A percentile compares a stretch with the other conserved stretches of the same genome.
Conservation (phyloP, 37 sponge, comb jelly and placozoan species). For the Dysidea cf. avara region DNA sequence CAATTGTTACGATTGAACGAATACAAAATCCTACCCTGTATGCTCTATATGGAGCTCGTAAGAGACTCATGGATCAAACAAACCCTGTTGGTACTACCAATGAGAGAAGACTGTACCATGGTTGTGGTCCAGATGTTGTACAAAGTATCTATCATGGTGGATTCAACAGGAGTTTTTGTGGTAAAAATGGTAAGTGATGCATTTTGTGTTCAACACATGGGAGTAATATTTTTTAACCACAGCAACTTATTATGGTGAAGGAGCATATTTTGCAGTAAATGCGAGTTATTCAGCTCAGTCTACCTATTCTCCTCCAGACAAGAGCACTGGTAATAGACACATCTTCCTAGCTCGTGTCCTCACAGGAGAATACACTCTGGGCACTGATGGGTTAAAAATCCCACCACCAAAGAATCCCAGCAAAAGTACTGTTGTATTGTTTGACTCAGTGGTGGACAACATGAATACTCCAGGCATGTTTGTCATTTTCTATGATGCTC, state of each 20-base stretch:
- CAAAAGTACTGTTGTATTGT: neutral
- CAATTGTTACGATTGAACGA: slow-evolving; percentile 1
- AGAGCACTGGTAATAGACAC: slow-evolving; percentile 1
- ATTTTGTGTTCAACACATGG: too few species aligned
- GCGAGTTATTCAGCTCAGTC: neutral
- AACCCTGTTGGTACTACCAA: neutral
- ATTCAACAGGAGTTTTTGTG: slow-evolving; percentile 23
- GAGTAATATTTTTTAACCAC: too few species aligned
- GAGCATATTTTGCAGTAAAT: slow-evolving; percentile 13
- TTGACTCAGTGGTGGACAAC: slow-evolving; percentile 23
- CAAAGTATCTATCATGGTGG: neutral
- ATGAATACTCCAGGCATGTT: slow-evolving; percentile 4
- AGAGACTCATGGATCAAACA: slow-evolving; percentile 10
- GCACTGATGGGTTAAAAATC: neutral
- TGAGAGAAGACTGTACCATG: slow-evolving; percentile 26
- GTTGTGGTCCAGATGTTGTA: slow-evolving; percentile 1
- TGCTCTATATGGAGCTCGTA: slow-evolving; percentile 11
- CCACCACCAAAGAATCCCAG: slow-evolving; percentile 8
- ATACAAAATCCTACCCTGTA: slow-evolving; percentile 30
- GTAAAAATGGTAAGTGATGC: slow-evolving; percentile 36
- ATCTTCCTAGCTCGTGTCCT: slow-evolving; percentile 18
- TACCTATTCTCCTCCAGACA: slow-evolving; percentile 11
- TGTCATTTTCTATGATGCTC: slow-evolving; percentile 33
- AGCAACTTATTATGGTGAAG: slow-evolving; percentile 1
- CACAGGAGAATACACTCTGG: slow-evolving; percentile 15